Evolutionary conservation across 1,140 invertebrate species (phyloP).

Genomic region (Aphaenogaster rudis): DNA sequence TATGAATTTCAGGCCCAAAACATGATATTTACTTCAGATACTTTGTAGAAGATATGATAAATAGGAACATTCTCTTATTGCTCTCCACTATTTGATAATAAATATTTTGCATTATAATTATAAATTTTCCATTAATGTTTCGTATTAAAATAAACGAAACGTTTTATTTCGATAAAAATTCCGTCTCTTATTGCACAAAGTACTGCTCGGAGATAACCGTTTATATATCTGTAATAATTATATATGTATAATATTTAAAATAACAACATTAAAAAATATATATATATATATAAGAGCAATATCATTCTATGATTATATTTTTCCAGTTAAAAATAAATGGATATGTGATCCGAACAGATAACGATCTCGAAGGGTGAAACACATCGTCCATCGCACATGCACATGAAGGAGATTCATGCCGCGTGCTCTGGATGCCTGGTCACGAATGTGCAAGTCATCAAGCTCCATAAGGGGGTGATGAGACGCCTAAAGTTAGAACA

Average conservation of each 20-base stretch:
- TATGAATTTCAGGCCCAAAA: background rate
- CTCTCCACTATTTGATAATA: background rate
- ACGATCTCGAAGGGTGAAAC: constrained; percentile 48
- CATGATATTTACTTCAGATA: background rate
- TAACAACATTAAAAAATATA: background rate
- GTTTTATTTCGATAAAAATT: constrained; percentile 6
- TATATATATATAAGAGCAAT: background rate
- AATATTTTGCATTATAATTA: background rate
- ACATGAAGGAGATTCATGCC: constrained; percentile 54
- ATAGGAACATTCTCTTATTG: background rate
- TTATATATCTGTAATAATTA: background rate
- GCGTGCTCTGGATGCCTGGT: constrained; percentile 64
- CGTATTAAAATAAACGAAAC: background rate
- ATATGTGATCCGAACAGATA: constrained; percentile 43
- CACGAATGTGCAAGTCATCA: constrained; percentile 74
- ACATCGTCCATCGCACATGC: constrained; percentile 39
- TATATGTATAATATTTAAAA: background rate
- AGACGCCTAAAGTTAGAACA: constrained; percentile 72
- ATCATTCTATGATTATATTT: constrained; percentile 35
- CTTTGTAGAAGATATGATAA: background rate
- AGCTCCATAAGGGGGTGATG: constrained; percentile 73
- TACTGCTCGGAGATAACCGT: background rate
- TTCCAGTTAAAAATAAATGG: constrained; percentile 53
- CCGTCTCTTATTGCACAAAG: background rate
- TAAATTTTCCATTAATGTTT: background rate